These are phyloP conservation scores for Ptilodon capucinus DNA, from an alignment of 2,888 invertebrate species.

Conservation along the genomic window DNA sequence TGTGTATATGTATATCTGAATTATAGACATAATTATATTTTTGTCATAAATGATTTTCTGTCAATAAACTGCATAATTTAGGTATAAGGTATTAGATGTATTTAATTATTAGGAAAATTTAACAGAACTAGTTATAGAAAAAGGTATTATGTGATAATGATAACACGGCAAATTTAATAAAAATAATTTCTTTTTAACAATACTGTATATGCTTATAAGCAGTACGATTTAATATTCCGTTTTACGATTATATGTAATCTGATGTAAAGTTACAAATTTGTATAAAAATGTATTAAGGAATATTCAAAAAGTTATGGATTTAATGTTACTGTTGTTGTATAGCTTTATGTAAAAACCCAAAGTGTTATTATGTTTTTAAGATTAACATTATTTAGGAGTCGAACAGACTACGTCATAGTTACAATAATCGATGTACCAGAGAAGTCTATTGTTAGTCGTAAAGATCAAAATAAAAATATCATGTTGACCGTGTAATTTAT, in stretches of 20 bases:
- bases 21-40: conserved; percentile 60
- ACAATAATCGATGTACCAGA: conserved; percentile 30
- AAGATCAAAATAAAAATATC: conserved; percentile 14
- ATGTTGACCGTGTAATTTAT: conserved; percentile 22
- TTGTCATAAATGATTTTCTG: conserved; percentile 69
- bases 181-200: conserved; percentile 60
- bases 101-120: conserved; percentile 44
- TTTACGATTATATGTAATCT: conserved; percentile 48
- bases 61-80: conserved; percentile 75
- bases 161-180: conserved; percentile 45
- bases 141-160: conserved; percentile 67
- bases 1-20: conserved; percentile 48
- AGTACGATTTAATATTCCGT: conserved; percentile 31
- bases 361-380: conserved; percentile 80
- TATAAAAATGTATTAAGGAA: conserved; percentile 59
- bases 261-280: conserved; percentile 50
- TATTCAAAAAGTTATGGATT: conserved; percentile 63
- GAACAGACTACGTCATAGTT: conserved; percentile 27
- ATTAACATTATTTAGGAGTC: conserved; percentile 42
- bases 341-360: conserved; percentile 80
- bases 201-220: conserved; percentile 46
- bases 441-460: conserved; percentile 25
- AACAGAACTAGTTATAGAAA: conserved; percentile 45
- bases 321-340: conserved; percentile 79
- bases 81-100: conserved; percentile 60